Evolutionary conservation across 2,113 vertebrate species (phyloP), one percentile per base, ranked within the genome.

Genomic region (Urocolius indicus): DNA sequence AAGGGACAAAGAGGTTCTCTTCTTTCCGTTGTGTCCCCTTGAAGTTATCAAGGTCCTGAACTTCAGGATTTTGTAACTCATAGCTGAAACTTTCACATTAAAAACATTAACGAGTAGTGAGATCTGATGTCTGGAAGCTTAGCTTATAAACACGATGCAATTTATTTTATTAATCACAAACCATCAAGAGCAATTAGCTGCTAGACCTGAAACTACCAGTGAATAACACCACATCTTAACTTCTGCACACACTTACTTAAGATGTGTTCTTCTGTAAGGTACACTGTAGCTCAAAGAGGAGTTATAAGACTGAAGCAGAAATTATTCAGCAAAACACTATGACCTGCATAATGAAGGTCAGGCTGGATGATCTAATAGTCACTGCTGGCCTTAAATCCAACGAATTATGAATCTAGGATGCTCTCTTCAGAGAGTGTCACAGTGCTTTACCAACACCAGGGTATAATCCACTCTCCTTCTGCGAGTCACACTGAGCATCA

Each of bases 351-450:
- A 93, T 30, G 26, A 26, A 80, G 78, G 78, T 91, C 68, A 91
- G 75, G 52, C 13, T 80, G 21, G 32, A 89, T 90, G 51, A 95
- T 78, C 88, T 84, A 90, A 66, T 54, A 85, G 63, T 38, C 32
- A 43, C 72, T 89, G 71, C 72, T 81, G 68, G 59, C 72, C 51
- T 87, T 86, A 95, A 90, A 77, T 77, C 26, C 63, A 54, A 43
- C 86, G 90, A 96, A 81, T 86, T 92, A 86, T 16, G 9, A 77
- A 86, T 84, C 59, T 81, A 74, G 65, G 83, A 51, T 83, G 54
- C 55, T 85, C 1, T 91, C 24, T 59, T 90, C 6, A 0, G 46
- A 68, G 61, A 74, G 26, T 62, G 80, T 74, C 24, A 23, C 81
- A 87, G 52, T 3, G 12, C 22, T 63, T 72, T 54, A 36, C 55